Evolutionary conservation across 1,140 invertebrate genomes (phyloP), one percentile per base, ranked within the genome.

Genomic region (Papilio aristodemus): DNA sequence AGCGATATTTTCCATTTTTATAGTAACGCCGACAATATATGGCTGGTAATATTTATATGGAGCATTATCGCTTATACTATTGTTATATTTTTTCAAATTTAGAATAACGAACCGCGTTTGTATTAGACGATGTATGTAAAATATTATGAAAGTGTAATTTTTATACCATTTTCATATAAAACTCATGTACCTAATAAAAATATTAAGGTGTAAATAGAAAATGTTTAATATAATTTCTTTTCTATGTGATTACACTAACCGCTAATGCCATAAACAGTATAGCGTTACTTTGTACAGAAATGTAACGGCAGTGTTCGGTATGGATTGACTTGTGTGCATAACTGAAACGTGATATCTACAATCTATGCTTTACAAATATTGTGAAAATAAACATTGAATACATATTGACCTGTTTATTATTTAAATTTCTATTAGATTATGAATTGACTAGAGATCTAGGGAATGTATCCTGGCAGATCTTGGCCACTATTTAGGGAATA

Each of bases 151-250:
- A 89, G 83, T 87, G 86, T 88, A 90, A 90, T 90, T 90, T 91
- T 91, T 91, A 89, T 91, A 91, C 89, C 83, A 90, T 88, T 91
- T 91, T 90, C 87, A 89, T 90, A 90, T 86, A 79, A 90, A 89
- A 89, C 85, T 89, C 87, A 84, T 91, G 89, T 90, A 91, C 86
- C 86, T 91, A 91, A 85, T 87, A 88, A 83, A 84, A 84, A 77
- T 87, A 82, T 84, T 82, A 89, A 90, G 81, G 75, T 91, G 89
- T 90, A 91, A 91, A 91, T 91, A 91, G 81, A 84, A n/a, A 82
- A 85, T 87, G 78, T 89, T 89, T 90, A 89, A 89, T 90, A 90
- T 87, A 80, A 86, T 86, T 89, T 90, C 81, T 89, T 89, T 89
- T 91, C 85, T 90, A 88, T 86, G 86, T 84, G 81, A 88, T 78